These are phyloP conservation scores for Oostethus manadensis DNA, from an alignment of 2,113 vertebrate genomes.

Conservation along the genomic window DNA sequence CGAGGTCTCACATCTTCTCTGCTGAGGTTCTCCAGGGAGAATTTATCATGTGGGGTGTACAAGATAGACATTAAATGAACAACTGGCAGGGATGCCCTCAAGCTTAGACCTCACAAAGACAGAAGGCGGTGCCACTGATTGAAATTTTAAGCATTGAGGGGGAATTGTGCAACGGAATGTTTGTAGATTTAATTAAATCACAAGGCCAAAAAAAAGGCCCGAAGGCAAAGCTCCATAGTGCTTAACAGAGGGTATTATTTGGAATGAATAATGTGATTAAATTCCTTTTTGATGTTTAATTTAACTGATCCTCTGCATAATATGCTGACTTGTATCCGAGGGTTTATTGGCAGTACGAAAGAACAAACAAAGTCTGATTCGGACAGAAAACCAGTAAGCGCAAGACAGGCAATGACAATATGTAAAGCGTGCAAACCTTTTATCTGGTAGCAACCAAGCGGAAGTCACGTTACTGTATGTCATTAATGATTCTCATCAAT, in stretches of 20 bases:
- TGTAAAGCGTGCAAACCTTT: background rate
- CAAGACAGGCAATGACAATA: background rate
- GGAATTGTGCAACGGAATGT: conserved; percentile 41
- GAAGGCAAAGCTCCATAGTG: conserved; percentile 25
- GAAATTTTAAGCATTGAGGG: conserved; percentile 35
- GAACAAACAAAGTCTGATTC: conserved; percentile 2
- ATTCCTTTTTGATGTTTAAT: conserved; percentile 22
- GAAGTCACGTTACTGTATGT: conserved; percentile 16
- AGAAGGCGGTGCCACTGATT: conserved; percentile 33
- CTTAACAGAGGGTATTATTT: conserved; percentile 40
- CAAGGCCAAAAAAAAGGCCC: conserved; percentile 32
- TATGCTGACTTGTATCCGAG: conserved; percentile 31
- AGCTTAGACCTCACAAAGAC: conserved; percentile 41
- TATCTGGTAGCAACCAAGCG: no score
- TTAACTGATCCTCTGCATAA: conserved; percentile 24
- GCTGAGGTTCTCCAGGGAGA: conserved; percentile 50
- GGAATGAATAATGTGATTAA: conserved; percentile 35
- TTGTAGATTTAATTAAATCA: conserved; percentile 66
- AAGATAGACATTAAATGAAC: conserved; percentile 57
- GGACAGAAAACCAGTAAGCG: background rate
- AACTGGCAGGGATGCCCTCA: conserved; percentile 34
- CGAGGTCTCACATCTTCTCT: conserved; percentile 51
- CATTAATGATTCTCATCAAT: conserved; percentile 53
- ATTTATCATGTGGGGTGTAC: conserved; percentile 56
- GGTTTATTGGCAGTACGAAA: conserved; percentile 13